Base-by-base conservation (phyloP, 2,888 invertebrate species). In the Eustalomyia histrio region DNA sequence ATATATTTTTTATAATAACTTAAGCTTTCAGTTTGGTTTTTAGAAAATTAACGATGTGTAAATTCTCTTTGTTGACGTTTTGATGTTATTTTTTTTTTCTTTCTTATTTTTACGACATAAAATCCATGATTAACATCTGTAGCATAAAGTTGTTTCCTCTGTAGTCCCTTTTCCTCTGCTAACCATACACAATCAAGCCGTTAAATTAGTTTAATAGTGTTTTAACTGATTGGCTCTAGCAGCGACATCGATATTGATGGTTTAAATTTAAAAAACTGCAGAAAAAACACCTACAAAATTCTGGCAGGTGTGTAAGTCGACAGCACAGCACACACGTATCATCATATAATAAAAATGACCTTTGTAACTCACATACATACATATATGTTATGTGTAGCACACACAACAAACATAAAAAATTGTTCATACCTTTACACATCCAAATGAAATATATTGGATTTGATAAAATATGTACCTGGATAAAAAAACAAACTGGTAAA, bases 161-260 rank as follows among this genome's bases (percentile, higher is more conserved):
- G 21, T 7, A 29, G 7, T 29, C 29, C 29, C 29, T 29, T 29
- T 29, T 24, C n/a, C 29, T 29, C 6, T 29, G 29, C 7, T 29
- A 16, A 63, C 10, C 52, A 24, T n/a, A 21, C 24, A 29, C 53
- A 57, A 65, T 71, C 43, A 21, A 71, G 65, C 50, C 57, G 52
- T 75, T 75, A 47, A 78, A 78, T 81, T 81, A 74, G 67, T 60
- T 78, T 75, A 78, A 75, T 81, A 68, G 78, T 67, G 78, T 78
- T 81, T 78, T 71, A 81, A 81, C 81, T 78, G 81, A 81, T 81
- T 78, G 81, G 74, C 78, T 81, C 74, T 75, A 65, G 61, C 74
- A 71, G 60, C 29, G 60, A 21, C 58, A 53, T 67, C 47, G 55
- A 71, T 78, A 81, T 75, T 78, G 78, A 81, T 81, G 81, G 69